Base-by-base conservation (phyloP, 2,888 invertebrate genomes). In the Spilarctia lutea region DNA sequence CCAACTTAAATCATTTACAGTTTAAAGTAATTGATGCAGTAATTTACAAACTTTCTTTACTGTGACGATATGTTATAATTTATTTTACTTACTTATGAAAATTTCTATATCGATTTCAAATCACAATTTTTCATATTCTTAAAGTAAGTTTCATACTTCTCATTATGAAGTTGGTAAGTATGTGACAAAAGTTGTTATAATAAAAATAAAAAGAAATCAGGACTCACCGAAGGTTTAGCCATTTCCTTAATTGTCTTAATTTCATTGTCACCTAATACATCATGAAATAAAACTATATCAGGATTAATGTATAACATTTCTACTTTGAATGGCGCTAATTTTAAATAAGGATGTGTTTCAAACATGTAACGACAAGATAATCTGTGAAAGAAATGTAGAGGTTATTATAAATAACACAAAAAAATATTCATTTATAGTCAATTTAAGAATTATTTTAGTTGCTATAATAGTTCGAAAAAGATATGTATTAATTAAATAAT, bases 201-300 rank as follows among this genome's bases (percentile, higher is more conserved):
- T 13, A n/a, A 3, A 8, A 7, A 65, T 24, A 65, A 39, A 65
- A n/a, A 65, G 30, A 20, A 33, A 70, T 10, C 30, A 70, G 3
- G 65, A 80, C 96, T 96, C 93, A 99, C 98, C 94, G 98, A 97
- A 0, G 99, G 99, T 80, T 97, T 97, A 0, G 99, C 99, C 91
- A 99, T 93, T 84, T 97, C 96, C 92, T 99, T 98, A 75, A 99
- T 97, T 1, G 97, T 95, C 75, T 97, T 97, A 75, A 99, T 99
- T 92, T 99, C 99, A 0, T 94, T 92, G 85, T 99, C 99, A 79
- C 96, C 97, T 89, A 99, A 96, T n/a, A 99, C 98, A 81, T 99
- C 97, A 90, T 99, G 97, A 93, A 97, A 99, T 71, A 99, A 95
- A 56, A 97, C 97, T 82, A 99, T 97, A 85, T 97, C 97, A 0